These are phyloP conservation scores for Eufriesea mexicana DNA, from an alignment of 1,140 invertebrate species.

Conservation along the genomic window DNA sequence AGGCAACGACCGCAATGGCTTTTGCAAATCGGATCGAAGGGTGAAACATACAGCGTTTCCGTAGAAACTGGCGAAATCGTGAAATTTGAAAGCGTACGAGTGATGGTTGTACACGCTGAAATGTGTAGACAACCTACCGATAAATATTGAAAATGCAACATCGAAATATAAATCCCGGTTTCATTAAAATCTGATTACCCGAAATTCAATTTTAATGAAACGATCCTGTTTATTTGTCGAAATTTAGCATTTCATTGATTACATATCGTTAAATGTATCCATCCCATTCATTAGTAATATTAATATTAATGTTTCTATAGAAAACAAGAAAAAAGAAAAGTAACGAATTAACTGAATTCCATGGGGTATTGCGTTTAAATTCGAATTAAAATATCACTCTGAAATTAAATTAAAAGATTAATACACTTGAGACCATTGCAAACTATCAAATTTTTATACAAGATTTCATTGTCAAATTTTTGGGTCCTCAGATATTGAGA, in stretches of 20 bases:
- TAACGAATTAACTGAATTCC: no score
- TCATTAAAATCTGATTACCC: not conserved
- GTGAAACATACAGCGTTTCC: not conserved
- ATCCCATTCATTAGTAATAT: not conserved
- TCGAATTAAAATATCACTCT: no score
- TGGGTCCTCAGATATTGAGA: no score
- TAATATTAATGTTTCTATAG: not conserved
- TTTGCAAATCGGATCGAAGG: slow-evolving; percentile 17
- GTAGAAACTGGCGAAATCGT: slow-evolving; percentile 3
- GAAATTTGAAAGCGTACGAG: not conserved
- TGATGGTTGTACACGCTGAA: not conserved
- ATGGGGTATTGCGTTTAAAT: no score
- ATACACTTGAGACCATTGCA: no score
- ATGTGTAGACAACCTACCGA: not conserved
- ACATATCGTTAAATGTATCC: no score
- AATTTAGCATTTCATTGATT: not conserved
- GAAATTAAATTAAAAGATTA: no score
- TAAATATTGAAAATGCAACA: not conserved
- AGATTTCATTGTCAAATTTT: no score
- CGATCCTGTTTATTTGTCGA: not conserved
- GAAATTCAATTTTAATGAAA: not conserved
- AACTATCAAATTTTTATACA: no score
- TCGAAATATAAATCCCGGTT: not conserved
- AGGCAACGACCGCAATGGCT: slow-evolving; percentile 39
- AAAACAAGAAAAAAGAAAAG: no score